These are phyloP conservation scores for Alcedo quadribrachys DNA, from an alignment of 2,797 vertebrate genomes.

Conservation along the genomic window DNA sequence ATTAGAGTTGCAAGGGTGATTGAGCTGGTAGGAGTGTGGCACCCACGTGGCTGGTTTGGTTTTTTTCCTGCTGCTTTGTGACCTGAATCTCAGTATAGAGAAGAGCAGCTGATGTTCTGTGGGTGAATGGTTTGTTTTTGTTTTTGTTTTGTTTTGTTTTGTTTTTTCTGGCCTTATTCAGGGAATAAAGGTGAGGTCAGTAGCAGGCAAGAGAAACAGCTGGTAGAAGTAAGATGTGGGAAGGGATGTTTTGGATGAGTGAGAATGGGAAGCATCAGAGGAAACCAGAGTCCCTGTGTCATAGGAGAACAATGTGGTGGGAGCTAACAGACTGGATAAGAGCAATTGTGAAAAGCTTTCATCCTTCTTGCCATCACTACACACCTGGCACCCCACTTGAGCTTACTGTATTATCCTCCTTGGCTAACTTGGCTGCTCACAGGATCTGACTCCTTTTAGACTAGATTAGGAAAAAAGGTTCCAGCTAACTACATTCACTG, in stretches of 20 bases:
- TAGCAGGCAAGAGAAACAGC: background rate
- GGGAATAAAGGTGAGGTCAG: background rate
- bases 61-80: background rate
- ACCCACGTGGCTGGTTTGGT: fast-evolving
- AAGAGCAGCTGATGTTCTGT: background rate
- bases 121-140: background rate
- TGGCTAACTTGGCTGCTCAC: fast-evolving
- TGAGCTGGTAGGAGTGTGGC: background rate
- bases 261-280: background rate
- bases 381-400: fast-evolving
- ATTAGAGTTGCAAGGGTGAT: background rate
- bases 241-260: background rate
- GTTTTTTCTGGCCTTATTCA: background rate
- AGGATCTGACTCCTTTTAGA: background rate
- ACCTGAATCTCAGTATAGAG: background rate
- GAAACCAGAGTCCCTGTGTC: background rate
- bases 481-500: background rate
- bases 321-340: background rate
- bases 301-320: background rate
- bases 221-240: background rate
- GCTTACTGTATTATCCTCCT: background rate
- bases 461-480: background rate
- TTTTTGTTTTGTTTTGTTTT: too few relatives aligned
- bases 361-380: background rate
- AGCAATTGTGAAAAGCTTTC: background rate